A percentile compares a stretch with the other conserved stretches of the same genome.
Conservation (phyloP, 2,888 invertebrate species). For the Aethes cnicana region DNA sequence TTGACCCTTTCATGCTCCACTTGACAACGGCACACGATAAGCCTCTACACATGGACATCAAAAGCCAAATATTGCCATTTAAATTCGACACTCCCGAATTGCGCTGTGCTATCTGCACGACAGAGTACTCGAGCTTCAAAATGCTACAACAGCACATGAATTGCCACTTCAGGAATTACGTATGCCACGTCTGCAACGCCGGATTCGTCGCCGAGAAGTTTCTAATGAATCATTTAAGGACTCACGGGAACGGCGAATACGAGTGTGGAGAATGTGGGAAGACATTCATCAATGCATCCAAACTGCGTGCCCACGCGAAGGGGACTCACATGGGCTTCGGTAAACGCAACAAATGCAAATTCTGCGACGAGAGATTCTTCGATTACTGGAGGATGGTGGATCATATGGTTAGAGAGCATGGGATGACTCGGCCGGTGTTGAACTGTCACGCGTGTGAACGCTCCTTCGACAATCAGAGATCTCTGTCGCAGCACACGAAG, state of each 20-base stretch:
- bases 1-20: conserved; percentile 48
- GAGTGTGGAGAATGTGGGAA: conserved; percentile 56
- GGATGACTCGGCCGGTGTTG: conserved; percentile 45
- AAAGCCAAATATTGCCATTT: conserved; percentile 59
- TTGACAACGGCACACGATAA: conserved; percentile 44
- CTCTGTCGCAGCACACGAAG: conserved; percentile 51
- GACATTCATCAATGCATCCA: conserved; percentile 42
- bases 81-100: conserved; percentile 55
- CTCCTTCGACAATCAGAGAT: conserved; percentile 51
- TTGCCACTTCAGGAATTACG: conserved; percentile 55
- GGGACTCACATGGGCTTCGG: conserved; percentile 38
- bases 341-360: conserved; percentile 50
- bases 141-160: conserved; percentile 64
- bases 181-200: conserved; percentile 52
- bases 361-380: conserved; percentile 50
- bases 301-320: conserved; percentile 39
- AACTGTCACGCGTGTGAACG: conserved; percentile 60
- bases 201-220: conserved; percentile 50
- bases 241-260: conserved; percentile 51
- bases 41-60: conserved; percentile 46
- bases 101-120: conserved; percentile 51
- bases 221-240: conserved; percentile 43
- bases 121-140: conserved; percentile 53
- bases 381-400: conserved; percentile 57
- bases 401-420: conserved; percentile 58